Evolutionary conservation across 2,888 invertebrate species (phyloP).

Genomic region (Lagria hirta): DNA sequence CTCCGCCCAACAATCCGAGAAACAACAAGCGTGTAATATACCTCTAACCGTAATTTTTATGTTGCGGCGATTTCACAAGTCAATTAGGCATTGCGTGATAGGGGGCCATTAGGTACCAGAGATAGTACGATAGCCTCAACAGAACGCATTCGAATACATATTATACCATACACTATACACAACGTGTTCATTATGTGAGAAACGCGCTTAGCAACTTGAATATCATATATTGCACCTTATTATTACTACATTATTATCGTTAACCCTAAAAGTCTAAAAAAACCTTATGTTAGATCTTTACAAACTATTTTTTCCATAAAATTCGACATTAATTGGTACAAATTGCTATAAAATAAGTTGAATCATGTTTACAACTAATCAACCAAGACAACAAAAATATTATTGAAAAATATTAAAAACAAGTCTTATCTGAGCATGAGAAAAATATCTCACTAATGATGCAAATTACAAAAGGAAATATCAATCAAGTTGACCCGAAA

Average conservation of each 20-base stretch:
- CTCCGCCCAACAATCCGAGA: slow-evolving; percentile 20
- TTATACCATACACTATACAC: slow-evolving; percentile 20
- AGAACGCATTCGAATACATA: too few species aligned
- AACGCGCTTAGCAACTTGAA: slow-evolving; percentile 41
- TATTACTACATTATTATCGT: slow-evolving; percentile 35
- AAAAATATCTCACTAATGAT: too few species aligned
- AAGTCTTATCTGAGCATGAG: too few species aligned
- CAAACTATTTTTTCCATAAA: too few species aligned
- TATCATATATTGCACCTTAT: slow-evolving; percentile 38
- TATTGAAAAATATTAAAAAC: too few species aligned
- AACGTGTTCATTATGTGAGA: slow-evolving; percentile 51
- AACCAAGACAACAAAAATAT: too few species aligned
- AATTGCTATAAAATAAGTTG: too few species aligned
- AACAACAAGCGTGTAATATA: slow-evolving; percentile 14
- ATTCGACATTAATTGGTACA: too few species aligned
- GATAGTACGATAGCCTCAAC: slow-evolving; percentile 24
- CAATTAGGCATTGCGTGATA: slow-evolving; percentile 53
- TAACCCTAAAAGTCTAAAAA: slow-evolving; percentile 19
- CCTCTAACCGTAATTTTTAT: slow-evolving; percentile 16
- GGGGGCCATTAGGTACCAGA: slow-evolving; percentile 46
- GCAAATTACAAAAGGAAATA: too few species aligned
- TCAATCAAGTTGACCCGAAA: too few species aligned
- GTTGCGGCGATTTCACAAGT: slow-evolving; percentile 36
- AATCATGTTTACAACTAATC: too few species aligned
- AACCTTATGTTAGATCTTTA: too few species aligned